Percentiles rank a stretch among this genome's conserved stretches.
Conservation (phyloP, 2,113 vertebrate species). For the Jaculus jaculus region DNA sequence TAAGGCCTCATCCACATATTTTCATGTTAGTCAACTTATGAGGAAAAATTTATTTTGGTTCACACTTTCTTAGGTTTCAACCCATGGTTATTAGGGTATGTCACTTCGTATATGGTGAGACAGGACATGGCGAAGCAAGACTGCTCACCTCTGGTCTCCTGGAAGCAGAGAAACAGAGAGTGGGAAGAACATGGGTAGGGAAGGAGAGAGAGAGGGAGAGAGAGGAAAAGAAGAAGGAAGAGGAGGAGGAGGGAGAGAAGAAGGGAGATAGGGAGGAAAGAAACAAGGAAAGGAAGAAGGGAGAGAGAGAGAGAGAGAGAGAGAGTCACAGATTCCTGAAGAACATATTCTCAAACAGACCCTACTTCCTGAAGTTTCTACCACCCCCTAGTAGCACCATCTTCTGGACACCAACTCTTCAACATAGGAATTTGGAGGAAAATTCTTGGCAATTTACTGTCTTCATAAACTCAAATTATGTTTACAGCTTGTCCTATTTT, state of each 20-base stretch:
- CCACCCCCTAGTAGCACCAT: background rate
- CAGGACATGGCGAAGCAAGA: background rate
- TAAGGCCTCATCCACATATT: background rate
- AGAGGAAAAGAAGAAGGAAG: background rate
- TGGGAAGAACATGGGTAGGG: no score
- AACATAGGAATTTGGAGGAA: background rate
- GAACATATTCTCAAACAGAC: background rate
- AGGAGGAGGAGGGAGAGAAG: background rate
- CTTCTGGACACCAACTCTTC: background rate
- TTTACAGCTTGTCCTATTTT: constrained; percentile 55
- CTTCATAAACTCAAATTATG: background rate
- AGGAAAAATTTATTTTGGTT: background rate
- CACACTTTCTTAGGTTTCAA: background rate
- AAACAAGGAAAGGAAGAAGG: no score
- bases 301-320: no score
- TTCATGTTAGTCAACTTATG: background rate
- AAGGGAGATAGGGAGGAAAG: no score
- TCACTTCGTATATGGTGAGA: background rate
- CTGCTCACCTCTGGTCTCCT: background rate
- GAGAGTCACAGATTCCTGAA: no score
- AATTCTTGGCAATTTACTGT: background rate
- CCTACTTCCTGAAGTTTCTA: background rate
- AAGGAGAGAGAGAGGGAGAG: background rate
- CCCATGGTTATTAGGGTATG: background rate
- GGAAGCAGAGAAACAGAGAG: background rate